phyloP scores from a whole-genome alignment of 2,888 invertebrate genomes.

The Hermaeophaga mercurialis region DNA sequence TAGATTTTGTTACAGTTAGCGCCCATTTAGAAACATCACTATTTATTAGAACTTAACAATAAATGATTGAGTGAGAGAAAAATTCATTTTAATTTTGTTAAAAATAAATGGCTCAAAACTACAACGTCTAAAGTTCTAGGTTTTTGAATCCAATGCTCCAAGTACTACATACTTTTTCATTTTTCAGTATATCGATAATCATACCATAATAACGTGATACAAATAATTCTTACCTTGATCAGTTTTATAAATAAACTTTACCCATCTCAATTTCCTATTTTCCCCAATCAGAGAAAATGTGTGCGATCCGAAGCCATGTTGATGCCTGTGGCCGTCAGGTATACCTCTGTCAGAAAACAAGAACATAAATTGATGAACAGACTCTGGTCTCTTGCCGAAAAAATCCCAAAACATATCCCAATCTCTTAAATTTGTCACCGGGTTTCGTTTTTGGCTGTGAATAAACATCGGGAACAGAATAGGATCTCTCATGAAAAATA shows the following conservation, averaged over 20 bases:
- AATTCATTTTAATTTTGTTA: too few species aligned
- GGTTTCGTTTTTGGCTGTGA: slow-evolving; percentile 94
- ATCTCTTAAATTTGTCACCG: slow-evolving; percentile 85
- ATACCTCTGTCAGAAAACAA: slow-evolving; percentile 86
- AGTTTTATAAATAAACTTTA: slow-evolving; percentile 90
- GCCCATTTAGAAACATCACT: too few species aligned
- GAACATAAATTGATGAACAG: slow-evolving; percentile 75
- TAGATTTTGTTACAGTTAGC: too few species aligned
- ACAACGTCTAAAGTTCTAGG: too few species aligned
- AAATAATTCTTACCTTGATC: slow-evolving; percentile 75
- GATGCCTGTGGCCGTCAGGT: slow-evolving; percentile 86
- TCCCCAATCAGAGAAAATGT: slow-evolving; percentile 81
- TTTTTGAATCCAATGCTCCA: too few species aligned
- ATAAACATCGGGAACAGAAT: slow-evolving; percentile 89
- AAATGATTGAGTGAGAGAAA: too few species aligned
- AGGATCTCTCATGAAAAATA: slow-evolving; percentile 90
- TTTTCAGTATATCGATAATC: too few species aligned
- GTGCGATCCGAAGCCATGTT: slow-evolving; percentile 93
- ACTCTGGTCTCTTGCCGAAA: slow-evolving; percentile 80
- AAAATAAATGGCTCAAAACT: too few species aligned
- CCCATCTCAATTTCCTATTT: slow-evolving; percentile 52
- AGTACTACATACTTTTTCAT: too few species aligned
- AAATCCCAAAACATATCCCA: slow-evolving; percentile 96
- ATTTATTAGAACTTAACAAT: too few species aligned
- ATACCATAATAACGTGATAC: too few species aligned